phyloP scores from a whole-genome alignment of 2,888 invertebrate species.

The Pheosia gnoma region DNA sequence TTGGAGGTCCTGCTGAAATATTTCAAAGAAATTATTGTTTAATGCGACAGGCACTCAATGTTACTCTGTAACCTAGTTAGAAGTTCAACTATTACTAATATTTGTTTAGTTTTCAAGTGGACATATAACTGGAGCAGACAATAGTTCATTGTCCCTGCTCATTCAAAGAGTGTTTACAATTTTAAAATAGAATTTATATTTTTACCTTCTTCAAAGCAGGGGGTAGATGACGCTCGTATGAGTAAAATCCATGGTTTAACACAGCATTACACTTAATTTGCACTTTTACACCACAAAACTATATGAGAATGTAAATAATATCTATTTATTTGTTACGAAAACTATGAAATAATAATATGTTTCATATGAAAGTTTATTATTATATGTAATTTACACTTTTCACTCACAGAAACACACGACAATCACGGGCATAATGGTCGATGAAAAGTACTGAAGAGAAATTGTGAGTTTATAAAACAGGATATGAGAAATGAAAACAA shows the following conservation, averaged over 20 bases:
- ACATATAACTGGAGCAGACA: background rate
- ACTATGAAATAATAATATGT: background rate
- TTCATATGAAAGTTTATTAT: background rate
- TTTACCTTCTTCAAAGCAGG: constrained; percentile 59
- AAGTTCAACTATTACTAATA: background rate
- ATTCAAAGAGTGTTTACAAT: constrained; percentile 8
- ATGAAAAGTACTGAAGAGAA: constrained; percentile 38
- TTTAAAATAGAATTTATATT: constrained; percentile 45
- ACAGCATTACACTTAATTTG: constrained; percentile 22
- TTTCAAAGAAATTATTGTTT: too few relatives aligned
- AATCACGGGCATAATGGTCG: constrained; percentile 40
- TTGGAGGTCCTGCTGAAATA: too few relatives aligned
- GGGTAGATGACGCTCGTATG: constrained; percentile 39
- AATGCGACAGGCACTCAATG: background rate
- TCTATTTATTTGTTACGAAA: background rate
- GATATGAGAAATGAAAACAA: constrained; percentile 55
- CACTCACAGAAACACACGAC: constrained; percentile 19
- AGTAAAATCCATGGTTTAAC: constrained; percentile 50
- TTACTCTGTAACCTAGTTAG: background rate
- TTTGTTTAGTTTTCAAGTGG: background rate
- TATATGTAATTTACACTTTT: constrained; percentile 9
- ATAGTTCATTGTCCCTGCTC: background rate
- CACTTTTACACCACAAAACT: constrained; percentile 29
- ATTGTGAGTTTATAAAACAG: constrained; percentile 49
- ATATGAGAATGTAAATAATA: background rate